Conservation (phyloP, 1,140 invertebrate genomes). For the Dryas iulia region DNA sequence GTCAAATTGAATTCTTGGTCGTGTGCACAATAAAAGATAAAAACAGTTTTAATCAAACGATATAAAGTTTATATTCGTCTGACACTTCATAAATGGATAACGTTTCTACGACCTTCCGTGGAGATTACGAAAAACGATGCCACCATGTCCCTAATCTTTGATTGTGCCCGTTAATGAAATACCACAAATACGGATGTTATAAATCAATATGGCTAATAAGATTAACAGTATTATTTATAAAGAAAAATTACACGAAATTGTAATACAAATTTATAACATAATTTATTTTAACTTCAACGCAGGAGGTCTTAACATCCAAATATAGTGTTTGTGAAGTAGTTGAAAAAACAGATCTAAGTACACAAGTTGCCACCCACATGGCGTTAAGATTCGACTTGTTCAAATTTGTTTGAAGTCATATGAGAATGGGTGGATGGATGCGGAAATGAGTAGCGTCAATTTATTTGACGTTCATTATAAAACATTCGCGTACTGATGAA, state of each 20-base stretch:
- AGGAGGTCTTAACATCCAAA: slow-evolving; percentile 56
- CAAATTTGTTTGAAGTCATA: slow-evolving; percentile 42
- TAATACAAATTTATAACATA: not conserved
- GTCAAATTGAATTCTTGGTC: slow-evolving; percentile 39
- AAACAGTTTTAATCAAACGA: slow-evolving; percentile 8
- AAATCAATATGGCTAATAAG: slow-evolving; percentile 7
- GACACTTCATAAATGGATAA: slow-evolving; percentile 27
- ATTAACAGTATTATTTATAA: not conserved
- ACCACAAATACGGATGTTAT: slow-evolving; percentile 8
- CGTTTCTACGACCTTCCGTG: slow-evolving; percentile 29
- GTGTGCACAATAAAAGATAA: not conserved
- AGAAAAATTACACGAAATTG: not conserved
- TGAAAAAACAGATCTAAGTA: slow-evolving; percentile 38
- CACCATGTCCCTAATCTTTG: slow-evolving; percentile 34
- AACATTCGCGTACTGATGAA: slow-evolving; percentile 30
- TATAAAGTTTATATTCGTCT: slow-evolving; percentile 14
- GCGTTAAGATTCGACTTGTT: slow-evolving; percentile 36
- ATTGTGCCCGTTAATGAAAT: slow-evolving; percentile 25
- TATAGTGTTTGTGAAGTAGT: slow-evolving; percentile 52
- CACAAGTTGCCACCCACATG: slow-evolving; percentile 57
- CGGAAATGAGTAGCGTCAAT: slow-evolving; percentile 41
- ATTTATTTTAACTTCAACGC: slow-evolving; percentile 36
- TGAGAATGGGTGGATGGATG: slow-evolving; percentile 37
- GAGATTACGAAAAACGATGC: slow-evolving; percentile 33
- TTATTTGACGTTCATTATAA: slow-evolving; percentile 28